Evolutionary conservation across 2,888 invertebrate species (phyloP).

Genomic region (Cactoblastis cactorum): DNA sequence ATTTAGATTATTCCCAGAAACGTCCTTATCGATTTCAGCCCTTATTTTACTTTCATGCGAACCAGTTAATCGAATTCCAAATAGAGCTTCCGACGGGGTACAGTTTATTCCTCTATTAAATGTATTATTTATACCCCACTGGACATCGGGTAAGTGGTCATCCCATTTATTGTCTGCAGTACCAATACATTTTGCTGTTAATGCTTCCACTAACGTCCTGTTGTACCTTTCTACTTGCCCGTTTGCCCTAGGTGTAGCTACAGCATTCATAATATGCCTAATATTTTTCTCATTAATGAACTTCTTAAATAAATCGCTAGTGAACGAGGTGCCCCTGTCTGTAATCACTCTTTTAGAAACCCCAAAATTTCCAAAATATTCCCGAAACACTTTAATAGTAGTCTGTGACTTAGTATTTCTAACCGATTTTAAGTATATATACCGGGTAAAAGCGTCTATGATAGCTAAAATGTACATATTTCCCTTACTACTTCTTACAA

Average conservation of each 20-base stretch:
- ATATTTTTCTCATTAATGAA: not conserved
- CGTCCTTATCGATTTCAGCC: no score
- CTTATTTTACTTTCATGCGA: not conserved
- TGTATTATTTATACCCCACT: conserved; percentile 15
- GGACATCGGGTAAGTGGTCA: conserved; percentile 12
- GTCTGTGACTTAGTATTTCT: conserved; percentile 11
- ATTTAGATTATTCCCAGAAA: no score
- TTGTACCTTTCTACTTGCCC: conserved; percentile 10
- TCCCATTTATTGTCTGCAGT: conserved; percentile 14
- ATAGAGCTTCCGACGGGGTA: conserved; percentile 13
- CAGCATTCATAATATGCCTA: not conserved
- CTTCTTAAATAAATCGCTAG: not conserved
- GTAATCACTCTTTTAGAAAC: not conserved
- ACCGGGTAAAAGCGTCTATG: conserved; percentile 38
- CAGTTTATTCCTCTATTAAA: conserved; percentile 15
- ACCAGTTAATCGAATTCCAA: not conserved
- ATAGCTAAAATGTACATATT: conserved; percentile 27
- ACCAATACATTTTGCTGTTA: conserved; percentile 13
- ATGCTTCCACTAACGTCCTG: not conserved
- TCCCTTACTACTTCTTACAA: conserved; percentile 22
- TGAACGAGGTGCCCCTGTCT: conserved; percentile 1
- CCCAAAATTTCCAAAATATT: conserved; percentile 17
- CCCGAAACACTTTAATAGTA: conserved; percentile 8
- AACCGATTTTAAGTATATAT: conserved; percentile 27
- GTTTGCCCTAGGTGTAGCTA: not conserved